Conservation (phyloP, 2,113 vertebrate genomes). For the Octodon degus region DNA sequence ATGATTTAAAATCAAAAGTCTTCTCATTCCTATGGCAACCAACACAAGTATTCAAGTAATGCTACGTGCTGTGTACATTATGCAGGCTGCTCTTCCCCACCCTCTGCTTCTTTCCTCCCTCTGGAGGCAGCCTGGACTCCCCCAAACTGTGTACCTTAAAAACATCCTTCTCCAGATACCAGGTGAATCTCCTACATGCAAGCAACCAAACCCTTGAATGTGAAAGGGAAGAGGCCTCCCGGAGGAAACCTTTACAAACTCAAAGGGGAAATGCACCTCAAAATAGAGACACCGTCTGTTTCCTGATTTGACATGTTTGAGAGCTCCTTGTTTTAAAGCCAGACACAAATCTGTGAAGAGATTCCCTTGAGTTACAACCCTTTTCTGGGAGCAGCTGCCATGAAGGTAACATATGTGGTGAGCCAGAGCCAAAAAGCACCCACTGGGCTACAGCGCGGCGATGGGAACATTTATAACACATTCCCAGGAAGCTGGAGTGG, state of each 20-base stretch:
- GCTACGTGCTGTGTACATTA: conserved; percentile 81
- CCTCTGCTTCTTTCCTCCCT: conserved; percentile 75
- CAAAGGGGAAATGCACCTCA: conserved; percentile 52
- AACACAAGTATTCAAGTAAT: conserved; percentile 84
- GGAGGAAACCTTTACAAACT: conserved; percentile 61
- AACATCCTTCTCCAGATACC: conserved; percentile 31
- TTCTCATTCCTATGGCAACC: conserved; percentile 90
- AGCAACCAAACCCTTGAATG: background rate
- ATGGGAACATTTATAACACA: conserved; percentile 69
- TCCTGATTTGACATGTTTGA: conserved; percentile 75
- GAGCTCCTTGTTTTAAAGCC: conserved; percentile 78
- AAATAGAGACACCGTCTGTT: conserved; percentile 73
- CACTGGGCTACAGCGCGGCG: conserved; percentile 45
- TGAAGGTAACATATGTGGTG: conserved; percentile 79
- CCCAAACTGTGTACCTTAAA: conserved; percentile 3
- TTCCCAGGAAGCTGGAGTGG: conserved; percentile 66
- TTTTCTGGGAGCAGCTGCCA: conserved; percentile 70
- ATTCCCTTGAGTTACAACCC: conserved; percentile 77
- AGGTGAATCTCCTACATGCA: background rate
- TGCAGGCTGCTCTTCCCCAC: conserved; percentile 79
- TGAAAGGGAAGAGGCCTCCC: conserved; percentile 13
- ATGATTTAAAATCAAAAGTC: conserved; percentile 87
- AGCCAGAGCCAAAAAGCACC: conserved; percentile 73
- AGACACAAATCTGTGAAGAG: conserved; percentile 78
- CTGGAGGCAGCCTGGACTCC: conserved; percentile 20